A percentile compares a stretch with the other conserved stretches of the same genome.
Conservation (phyloP, 92 coral and sea anemone species). For the Virgularia gustaviana region DNA sequence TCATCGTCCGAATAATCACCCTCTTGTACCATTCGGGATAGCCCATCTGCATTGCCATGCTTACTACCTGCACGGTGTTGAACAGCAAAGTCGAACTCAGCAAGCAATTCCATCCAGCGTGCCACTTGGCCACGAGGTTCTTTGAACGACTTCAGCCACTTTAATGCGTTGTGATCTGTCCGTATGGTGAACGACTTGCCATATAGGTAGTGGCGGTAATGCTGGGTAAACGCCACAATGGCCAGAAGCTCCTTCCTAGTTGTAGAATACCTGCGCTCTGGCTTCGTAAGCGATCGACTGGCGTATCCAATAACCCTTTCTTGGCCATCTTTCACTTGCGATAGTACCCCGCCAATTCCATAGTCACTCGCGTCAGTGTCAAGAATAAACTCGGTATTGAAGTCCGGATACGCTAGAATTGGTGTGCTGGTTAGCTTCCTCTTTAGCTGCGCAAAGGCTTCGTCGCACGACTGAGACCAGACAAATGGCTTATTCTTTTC, state of each 20-base stretch:
- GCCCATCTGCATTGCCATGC: constrained; percentile 51
- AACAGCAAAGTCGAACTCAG: constrained; percentile 44
- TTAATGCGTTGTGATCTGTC: constrained; percentile 45
- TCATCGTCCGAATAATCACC: too few species aligned
- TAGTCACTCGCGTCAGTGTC: too few species aligned
- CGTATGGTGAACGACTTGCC: constrained; percentile 23
- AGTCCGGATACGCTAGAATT: too few species aligned
- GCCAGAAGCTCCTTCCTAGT: too few species aligned
- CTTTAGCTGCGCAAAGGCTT: not conserved
- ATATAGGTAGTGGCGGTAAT: constrained; percentile 41
- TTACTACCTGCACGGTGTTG: constrained; percentile 48
- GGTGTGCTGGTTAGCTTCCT: not conserved
- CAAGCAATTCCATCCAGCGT: constrained; percentile 38
- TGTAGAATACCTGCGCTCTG: too few species aligned
- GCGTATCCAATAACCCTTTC: too few species aligned
- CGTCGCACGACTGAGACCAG: not conserved
- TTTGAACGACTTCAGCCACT: constrained; percentile 23
- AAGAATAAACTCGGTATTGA: too few species aligned
- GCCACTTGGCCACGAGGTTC: constrained; percentile 37
- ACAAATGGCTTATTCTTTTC: not conserved
- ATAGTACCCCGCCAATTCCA: constrained; percentile 36
- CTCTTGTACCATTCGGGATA: too few species aligned
- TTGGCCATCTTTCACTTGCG: too few species aligned
- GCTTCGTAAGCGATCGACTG: too few species aligned
- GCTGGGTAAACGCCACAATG: too few species aligned